Evolutionary conservation across 1,140 invertebrate species (phyloP).

Genomic region (Drosophila arawakana): DNA sequence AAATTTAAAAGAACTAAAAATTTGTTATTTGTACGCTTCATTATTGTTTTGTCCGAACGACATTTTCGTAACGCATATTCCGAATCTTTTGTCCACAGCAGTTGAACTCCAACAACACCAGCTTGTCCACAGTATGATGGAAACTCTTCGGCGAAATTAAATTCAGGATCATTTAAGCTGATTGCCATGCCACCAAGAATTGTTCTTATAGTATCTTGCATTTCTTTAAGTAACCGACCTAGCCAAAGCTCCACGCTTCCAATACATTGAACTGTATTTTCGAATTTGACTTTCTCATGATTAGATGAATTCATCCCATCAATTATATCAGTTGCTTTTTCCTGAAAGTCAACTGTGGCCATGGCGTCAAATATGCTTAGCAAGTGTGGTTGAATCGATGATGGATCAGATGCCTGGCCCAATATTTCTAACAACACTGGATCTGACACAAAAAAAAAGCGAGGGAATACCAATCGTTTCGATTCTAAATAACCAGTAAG

Average conservation of each 20-base stretch:
- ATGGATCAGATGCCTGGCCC: slow-evolving; percentile 94
- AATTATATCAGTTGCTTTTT: slow-evolving; percentile 91
- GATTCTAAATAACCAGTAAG: slow-evolving; percentile 93
- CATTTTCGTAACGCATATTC: slow-evolving; percentile 91
- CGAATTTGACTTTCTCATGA: slow-evolving; percentile 90
- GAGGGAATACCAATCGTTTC: slow-evolving; percentile 92
- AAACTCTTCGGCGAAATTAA: slow-evolving; percentile 89
- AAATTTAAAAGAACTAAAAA: slow-evolving; percentile 93
- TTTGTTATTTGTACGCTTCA: slow-evolving; percentile 92
- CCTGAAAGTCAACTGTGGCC: slow-evolving; percentile 91
- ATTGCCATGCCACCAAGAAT: slow-evolving; percentile 91
- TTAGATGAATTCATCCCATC: slow-evolving; percentile 91
- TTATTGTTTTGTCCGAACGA: slow-evolving; percentile 90
- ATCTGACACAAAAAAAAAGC: slow-evolving; percentile 97
- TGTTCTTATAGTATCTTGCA: slow-evolving; percentile 90
- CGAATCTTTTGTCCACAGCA: slow-evolving; percentile 93
- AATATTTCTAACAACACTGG: slow-evolving; percentile 94
- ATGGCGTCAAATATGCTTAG: slow-evolving; percentile 94
- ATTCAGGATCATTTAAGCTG: slow-evolving; percentile 89
- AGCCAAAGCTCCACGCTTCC: slow-evolving; percentile 95
- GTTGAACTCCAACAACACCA: slow-evolving; percentile 92
- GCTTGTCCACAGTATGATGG: slow-evolving; percentile 87
- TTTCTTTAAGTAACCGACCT: slow-evolving; percentile 89
- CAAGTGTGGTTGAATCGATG: slow-evolving; percentile 93
- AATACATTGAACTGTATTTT: slow-evolving; percentile 89